A percentile compares a stretch with the other conserved stretches of the same genome.
Evolutionary conservation across 2,797 vertebrate genomes (phyloP).

Genomic region (Liparis tanakae): DNA sequence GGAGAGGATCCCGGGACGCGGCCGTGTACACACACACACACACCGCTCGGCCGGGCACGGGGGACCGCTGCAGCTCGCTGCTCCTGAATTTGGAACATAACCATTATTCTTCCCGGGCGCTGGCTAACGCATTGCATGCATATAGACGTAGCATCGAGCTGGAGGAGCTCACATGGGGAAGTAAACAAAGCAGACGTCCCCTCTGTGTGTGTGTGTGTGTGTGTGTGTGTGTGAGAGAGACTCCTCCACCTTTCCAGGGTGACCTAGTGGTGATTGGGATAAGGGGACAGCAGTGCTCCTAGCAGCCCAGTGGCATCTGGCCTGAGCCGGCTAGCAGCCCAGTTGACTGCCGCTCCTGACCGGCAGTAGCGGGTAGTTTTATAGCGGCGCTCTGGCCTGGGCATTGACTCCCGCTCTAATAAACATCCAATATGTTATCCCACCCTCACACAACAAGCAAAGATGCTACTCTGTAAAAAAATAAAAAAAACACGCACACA

Average conservation of each 20-base stretch:
- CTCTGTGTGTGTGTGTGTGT: constrained; percentile 40
- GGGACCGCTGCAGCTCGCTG: constrained; percentile 16
- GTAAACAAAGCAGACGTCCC: constrained; percentile 51
- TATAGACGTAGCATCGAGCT: constrained; percentile 21
- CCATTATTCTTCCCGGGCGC: constrained; percentile 11
- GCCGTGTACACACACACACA: neutral
- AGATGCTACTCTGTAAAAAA: constrained; percentile 80
- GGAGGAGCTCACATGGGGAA: constrained; percentile 46
- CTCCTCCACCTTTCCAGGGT: constrained; percentile 55
- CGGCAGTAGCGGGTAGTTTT: constrained; percentile 71
- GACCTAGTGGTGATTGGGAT: constrained; percentile 61
- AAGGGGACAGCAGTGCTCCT: constrained; percentile 59
- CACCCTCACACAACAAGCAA: constrained; percentile 70
- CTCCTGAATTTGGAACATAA: constrained; percentile 33
- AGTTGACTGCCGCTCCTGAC: constrained; percentile 71
- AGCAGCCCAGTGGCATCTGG: constrained; percentile 78
- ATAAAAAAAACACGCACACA: no score
- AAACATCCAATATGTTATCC: constrained; percentile 82
- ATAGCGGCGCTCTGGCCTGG: constrained; percentile 72
- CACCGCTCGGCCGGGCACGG: constrained; percentile 30
- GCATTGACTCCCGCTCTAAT: constrained; percentile 77
- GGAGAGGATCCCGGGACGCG: constrained; percentile 45
- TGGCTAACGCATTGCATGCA: constrained; percentile 20
- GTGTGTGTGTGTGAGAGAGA: constrained; percentile 51
- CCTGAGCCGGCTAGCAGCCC: constrained; percentile 65